Percentiles rank a stretch among this genome's conserved stretches.
These are phyloP conservation scores for Pteria penguin DNA, from an alignment of 2,888 invertebrate genomes.

Conservation along the genomic window DNA sequence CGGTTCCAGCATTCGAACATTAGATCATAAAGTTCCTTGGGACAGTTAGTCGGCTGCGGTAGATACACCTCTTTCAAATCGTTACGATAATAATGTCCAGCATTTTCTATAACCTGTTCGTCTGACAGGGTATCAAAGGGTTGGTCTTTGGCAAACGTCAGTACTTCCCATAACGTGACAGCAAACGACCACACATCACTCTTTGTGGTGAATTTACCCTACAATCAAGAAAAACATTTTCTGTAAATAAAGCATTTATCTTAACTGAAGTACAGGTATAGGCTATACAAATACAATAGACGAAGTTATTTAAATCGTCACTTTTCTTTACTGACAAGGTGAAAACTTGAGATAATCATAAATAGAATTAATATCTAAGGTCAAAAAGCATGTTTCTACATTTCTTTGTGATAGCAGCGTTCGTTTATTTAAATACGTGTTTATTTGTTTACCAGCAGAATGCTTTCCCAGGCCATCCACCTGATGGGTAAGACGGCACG, in stretches of 20 bases:
- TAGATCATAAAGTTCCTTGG: slow-evolving; percentile 92
- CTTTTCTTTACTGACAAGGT: too few species aligned
- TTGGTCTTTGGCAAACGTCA: slow-evolving; percentile 87
- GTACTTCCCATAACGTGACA: slow-evolving; percentile 92
- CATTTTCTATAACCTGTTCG: slow-evolving; percentile 89
- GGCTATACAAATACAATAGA: too few species aligned
- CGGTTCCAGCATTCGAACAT: slow-evolving; percentile 96
- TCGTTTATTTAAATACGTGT: too few species aligned
- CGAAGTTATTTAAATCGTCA: too few species aligned
- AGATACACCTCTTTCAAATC: slow-evolving; percentile 84
- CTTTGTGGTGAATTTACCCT: slow-evolving; percentile 92
- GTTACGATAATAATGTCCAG: slow-evolving; percentile 88
- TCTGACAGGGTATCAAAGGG: slow-evolving; percentile 90
- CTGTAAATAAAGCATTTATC: too few species aligned
- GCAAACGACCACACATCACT: slow-evolving; percentile 96
- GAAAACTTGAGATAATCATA: too few species aligned
- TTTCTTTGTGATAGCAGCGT: too few species aligned
- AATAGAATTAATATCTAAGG: too few species aligned
- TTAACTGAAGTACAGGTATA: too few species aligned
- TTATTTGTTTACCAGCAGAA: slow-evolving; percentile 84
- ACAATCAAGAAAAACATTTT: slow-evolving; percentile 61
- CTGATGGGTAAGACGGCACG: slow-evolving; percentile 90
- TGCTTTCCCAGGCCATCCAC: slow-evolving; percentile 95
- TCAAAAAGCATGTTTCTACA: too few species aligned
- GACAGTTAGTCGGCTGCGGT: slow-evolving; percentile 88